Evolutionary conservation across 2,888 invertebrate species (phyloP).

Genomic region (Agrotis puta): DNA sequence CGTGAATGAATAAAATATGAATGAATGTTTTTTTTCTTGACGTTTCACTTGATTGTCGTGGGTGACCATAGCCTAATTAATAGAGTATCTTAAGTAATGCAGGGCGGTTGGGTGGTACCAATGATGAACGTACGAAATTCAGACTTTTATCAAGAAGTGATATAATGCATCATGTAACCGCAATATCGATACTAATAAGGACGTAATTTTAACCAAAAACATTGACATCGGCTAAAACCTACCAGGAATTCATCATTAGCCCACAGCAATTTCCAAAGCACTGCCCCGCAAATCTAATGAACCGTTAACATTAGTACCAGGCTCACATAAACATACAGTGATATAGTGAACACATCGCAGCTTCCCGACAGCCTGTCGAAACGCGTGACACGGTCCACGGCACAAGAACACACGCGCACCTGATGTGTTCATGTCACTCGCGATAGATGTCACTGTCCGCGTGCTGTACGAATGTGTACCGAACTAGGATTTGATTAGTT

Average conservation of each 20-base stretch:
- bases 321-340: constrained; percentile 34
- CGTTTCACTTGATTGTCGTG: too few relatives aligned
- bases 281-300: constrained; percentile 7
- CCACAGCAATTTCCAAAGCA: background rate
- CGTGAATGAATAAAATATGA: too few relatives aligned
- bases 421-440: constrained; percentile 55
- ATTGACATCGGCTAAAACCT: background rate
- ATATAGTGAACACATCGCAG: constrained; percentile 32
- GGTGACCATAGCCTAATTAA: too few relatives aligned
- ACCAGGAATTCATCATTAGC: background rate
- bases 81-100: too few relatives aligned
- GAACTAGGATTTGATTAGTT: constrained; percentile 40
- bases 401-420: constrained; percentile 54
- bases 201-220: background rate
- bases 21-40: too few relatives aligned
- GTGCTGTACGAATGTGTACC: constrained; percentile 23
- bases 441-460: constrained; percentile 56
- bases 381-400: constrained; percentile 51
- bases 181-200: background rate
- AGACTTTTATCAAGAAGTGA: too few relatives aligned
- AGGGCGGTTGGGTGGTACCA: too few relatives aligned
- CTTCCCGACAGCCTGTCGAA: constrained; percentile 51
- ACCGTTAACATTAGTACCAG: constrained; percentile 37
- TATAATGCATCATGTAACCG: too few relatives aligned
- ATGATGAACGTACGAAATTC: too few relatives aligned